Evolutionary conservation across 2,113 vertebrate genomes (phyloP), one percentile per base, ranked within the genome.

Genomic region (Nettapus auritus): DNA sequence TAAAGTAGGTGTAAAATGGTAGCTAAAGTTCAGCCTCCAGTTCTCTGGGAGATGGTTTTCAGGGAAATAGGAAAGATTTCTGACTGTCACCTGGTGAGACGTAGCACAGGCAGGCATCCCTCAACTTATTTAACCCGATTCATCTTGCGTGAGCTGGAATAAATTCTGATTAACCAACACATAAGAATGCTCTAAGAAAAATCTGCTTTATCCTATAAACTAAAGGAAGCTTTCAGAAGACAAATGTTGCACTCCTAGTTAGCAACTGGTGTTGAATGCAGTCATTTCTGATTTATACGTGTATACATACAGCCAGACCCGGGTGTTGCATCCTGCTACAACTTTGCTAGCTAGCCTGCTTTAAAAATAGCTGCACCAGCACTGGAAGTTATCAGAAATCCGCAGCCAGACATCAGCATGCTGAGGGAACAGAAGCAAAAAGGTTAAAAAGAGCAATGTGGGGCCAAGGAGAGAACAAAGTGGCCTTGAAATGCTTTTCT

Each of bases 241-340:
- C 9, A 28, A 53, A 6, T 8, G 6, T 12, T 19, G 9, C 11
- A 2, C 22, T 67, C 22, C n/a, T 5, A 0, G 12, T 23, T 20
- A 20, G 7, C 1, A 11, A 29, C 9, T 17, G 7, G 23, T 8
- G 26, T 21, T 44, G 18, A 23, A 36, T 4, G 14, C 7, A 19
- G 6, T 29, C 4, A 40, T 57, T 82, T 70, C 36, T 1, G 17
- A 77, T 20, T 42, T n/a, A 26, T 15, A 40, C 42, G 5, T 0
- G 1, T 10, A 25, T 4, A 9, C 12, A 19, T 20, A 22, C 55
- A 68, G 8, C 4, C 60, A n/a, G 42, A 50, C 48, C 36, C 17
- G 26, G 25, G 46, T 44, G 19, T 2, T n/a, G 29, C 33, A 26
- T 34, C 78, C 59, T 22, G 7, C 40, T 52, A 19, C 56, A 42